phyloP scores from a whole-genome alignment of 2,797 vertebrate genomes.

The Podarcis siculus region DNA sequence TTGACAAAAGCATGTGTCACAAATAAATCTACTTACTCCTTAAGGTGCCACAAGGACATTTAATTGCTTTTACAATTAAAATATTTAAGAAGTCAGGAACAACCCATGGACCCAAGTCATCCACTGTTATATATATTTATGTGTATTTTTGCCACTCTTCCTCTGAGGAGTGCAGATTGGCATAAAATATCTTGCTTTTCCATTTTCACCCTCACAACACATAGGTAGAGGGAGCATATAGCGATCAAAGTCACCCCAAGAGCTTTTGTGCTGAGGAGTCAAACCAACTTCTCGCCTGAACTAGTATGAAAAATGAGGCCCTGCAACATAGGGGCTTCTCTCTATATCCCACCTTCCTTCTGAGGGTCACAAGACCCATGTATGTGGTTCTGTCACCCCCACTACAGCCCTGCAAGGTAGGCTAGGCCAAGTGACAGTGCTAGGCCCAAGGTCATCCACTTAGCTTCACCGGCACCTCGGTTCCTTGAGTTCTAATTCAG shows the following conservation, averaged over 20 bases:
- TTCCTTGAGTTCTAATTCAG: no score
- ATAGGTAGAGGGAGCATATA: not conserved
- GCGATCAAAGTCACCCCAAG: not conserved
- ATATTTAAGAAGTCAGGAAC: no score
- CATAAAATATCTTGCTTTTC: not conserved
- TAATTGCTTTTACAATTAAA: not conserved
- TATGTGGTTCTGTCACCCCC: not conserved
- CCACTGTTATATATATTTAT: not conserved
- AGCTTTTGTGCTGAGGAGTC: not conserved
- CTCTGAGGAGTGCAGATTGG: no score
- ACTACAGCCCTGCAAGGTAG: not conserved
- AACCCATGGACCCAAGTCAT: not conserved
- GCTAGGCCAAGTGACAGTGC: not conserved
- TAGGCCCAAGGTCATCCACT: not conserved
- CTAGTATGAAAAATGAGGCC: no score
- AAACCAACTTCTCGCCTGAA: no score
- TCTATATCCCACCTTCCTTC: not conserved
- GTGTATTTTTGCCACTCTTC: no score
- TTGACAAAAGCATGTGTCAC: not conserved
- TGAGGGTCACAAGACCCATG: no score
- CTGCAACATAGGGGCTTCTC: not conserved
- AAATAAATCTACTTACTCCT: not conserved
- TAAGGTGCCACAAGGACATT: not conserved
- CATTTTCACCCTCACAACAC: not conserved
- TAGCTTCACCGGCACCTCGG: not conserved